Base-by-base conservation (phyloP, 2,888 invertebrate genomes). In the Thymelicus acteon region DNA sequence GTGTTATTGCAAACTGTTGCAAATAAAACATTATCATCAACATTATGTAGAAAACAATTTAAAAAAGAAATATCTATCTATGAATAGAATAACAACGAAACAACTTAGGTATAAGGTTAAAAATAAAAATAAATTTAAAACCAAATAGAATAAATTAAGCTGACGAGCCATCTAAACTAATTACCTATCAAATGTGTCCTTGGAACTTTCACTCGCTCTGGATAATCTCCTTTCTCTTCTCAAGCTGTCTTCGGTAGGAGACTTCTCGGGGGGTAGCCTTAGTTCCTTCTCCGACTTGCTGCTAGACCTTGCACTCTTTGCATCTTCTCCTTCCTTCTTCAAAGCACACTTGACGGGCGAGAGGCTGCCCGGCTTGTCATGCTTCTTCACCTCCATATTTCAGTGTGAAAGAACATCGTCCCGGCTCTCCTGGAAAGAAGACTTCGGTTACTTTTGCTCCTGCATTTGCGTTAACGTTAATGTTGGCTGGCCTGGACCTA, bases 371-470 rank as follows among this genome's bases (percentile, higher is more conserved):
- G 91, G 80, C 82, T 91, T 92, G 64, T 92, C 93, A 79, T 84
- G 83, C 78, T 88, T 90, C 82, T 92, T 93, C 89, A 93, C 82
- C 92, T 93, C 93, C 93, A 93, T 92, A 86, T 86, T 86, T 85
- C 80, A 71, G 76, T 78, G 72, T 79, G 79, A 76, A 75, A 75
- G 79, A 80, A 85, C 91, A 90, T 93, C 81, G 77, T 88, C 80
- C 77, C 80, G 75, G 82, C 73, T 75, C 80, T 77, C 74, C 90
- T 91, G 80, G 6, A 79, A 80, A 6, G 78, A 80, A 73, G 75
- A 3, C 2, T 58, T 57, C 39, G 40, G 6, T 40, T 40, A 37
- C 8, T 65, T 65, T 64, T 64, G 40, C 19, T 47, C 13, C 49
- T 5, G n/a, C 49, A 13, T 48, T 12, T 31, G 31, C 3, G 31